Evolutionary conservation across 2,113 vertebrate species (phyloP).

Genomic region (Esox niger): DNA sequence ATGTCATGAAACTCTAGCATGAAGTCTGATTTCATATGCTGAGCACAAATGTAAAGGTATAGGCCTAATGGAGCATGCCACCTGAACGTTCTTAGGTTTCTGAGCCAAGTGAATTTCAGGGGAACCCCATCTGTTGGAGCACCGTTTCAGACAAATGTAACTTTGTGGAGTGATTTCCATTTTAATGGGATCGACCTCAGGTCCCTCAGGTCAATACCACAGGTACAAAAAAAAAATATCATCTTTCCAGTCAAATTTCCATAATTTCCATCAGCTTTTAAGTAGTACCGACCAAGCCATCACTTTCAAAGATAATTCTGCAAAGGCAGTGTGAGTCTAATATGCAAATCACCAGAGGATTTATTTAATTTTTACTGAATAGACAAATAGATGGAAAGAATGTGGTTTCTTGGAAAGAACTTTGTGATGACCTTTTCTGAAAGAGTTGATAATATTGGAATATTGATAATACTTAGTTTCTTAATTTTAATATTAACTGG

Average conservation of each 20-base stretch:
- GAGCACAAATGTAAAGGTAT: conserved; percentile 17
- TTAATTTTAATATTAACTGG: too few species aligned
- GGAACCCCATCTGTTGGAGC: conserved; percentile 46
- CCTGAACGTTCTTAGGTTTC: background rate
- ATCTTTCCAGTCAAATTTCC: conserved; percentile 71
- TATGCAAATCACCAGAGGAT: conserved; percentile 40
- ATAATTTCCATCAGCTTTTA: conserved; percentile 78
- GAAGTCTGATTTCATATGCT: conserved; percentile 22
- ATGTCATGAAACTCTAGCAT: conserved; percentile 2
- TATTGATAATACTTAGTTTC: background rate
- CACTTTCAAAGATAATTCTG: conserved; percentile 62
- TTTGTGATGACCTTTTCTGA: background rate
- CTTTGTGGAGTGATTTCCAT: conserved; percentile 76
- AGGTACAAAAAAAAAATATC: conserved; percentile 72
- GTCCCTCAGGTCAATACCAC: conserved; percentile 76
- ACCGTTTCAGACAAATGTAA: conserved; percentile 66
- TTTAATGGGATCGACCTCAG: conserved; percentile 76
- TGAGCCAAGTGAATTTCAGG: conserved; percentile 47
- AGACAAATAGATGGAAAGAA: conserved; percentile 12
- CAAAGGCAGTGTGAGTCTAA: conserved; percentile 44
- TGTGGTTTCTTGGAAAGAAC: conserved; percentile 9
- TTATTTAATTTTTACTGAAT: conserved; percentile 44
- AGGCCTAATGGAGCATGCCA: conserved; percentile 30
- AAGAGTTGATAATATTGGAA: background rate
- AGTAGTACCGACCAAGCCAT: conserved; percentile 67